Evolutionary conservation across 1,140 invertebrate species (phyloP).

Genomic region (Monomorium pharaonis): DNA sequence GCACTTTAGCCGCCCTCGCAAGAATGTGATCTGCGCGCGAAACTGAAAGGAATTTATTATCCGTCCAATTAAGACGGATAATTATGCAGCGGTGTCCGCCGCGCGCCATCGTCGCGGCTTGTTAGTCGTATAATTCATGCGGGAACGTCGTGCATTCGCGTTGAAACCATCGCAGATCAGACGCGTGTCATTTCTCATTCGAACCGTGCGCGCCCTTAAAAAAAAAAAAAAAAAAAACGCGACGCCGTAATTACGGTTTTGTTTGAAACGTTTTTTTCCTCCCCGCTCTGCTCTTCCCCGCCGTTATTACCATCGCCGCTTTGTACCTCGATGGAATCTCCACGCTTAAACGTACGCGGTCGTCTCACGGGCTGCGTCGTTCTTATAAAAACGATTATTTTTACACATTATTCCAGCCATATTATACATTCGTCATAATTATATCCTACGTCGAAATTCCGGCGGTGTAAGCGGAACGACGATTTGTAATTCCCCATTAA

Average conservation of each 20-base stretch:
- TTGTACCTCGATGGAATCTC: background rate
- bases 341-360: background rate
- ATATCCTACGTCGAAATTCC: background rate
- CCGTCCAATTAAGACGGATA: conserved; percentile 70
- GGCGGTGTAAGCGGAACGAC: too few relatives aligned
- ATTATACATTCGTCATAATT: background rate
- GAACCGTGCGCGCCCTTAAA: background rate
- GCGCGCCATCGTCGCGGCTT: conserved; percentile 44
- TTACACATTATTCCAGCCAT: background rate
- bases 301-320: background rate
- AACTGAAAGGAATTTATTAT: conserved; percentile 68
- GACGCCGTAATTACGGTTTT: conserved; percentile 14
- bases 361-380: background rate
- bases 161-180: conserved; percentile 27
- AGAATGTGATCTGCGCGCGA: conserved; percentile 62
- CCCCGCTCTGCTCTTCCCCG: too few relatives aligned
- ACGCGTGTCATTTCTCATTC: background rate
- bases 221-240: too few relatives aligned
- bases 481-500: background rate
- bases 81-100: conserved; percentile 54
- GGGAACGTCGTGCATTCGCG: conserved; percentile 5
- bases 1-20: conserved; percentile 50
- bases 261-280: background rate
- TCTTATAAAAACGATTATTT: background rate
- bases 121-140: conserved; percentile 60